phyloP scores from a whole-genome alignment of 2,888 invertebrate genomes.

The Nomada lathburiana region DNA sequence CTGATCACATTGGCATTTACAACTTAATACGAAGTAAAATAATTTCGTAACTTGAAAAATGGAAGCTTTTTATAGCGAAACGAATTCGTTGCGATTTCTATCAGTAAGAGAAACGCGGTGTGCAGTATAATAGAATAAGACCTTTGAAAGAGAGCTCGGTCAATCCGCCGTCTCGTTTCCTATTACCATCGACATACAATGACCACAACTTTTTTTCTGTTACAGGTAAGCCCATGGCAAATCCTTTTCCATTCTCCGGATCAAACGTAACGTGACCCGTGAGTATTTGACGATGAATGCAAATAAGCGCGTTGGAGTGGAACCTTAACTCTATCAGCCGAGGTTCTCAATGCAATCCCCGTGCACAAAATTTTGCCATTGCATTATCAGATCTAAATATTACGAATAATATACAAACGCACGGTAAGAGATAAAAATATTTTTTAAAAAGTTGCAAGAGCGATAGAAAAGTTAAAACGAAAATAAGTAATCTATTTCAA shows the following conservation, averaged over 20 bases:
- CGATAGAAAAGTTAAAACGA: neutral
- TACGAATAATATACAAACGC: too few relatives aligned
- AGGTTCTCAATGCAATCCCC: constrained; percentile 2
- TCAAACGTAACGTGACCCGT: constrained; percentile 50
- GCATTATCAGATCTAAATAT: neutral
- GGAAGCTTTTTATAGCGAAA: too few relatives aligned
- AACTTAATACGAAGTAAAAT: too few relatives aligned
- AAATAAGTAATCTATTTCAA: too few relatives aligned
- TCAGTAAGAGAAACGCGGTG: neutral
- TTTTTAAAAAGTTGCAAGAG: neutral
- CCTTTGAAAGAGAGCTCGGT: neutral
- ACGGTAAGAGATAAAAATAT: neutral
- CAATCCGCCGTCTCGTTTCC: neutral
- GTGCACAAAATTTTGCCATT: neutral
- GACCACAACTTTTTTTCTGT: constrained; percentile 51
- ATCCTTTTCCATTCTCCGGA: constrained; percentile 36
- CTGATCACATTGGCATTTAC: too few relatives aligned
- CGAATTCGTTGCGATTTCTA: neutral
- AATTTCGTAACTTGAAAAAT: too few relatives aligned
- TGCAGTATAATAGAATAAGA: neutral
- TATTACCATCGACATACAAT: constrained; percentile 32
- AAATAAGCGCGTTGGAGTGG: constrained; percentile 37
- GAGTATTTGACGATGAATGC: constrained; percentile 56
- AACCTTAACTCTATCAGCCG: constrained; percentile 23
- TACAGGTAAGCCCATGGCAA: constrained; percentile 67